Conservation (phyloP, 2,888 invertebrate genomes). For the Lithophane ornitopus region DNA sequence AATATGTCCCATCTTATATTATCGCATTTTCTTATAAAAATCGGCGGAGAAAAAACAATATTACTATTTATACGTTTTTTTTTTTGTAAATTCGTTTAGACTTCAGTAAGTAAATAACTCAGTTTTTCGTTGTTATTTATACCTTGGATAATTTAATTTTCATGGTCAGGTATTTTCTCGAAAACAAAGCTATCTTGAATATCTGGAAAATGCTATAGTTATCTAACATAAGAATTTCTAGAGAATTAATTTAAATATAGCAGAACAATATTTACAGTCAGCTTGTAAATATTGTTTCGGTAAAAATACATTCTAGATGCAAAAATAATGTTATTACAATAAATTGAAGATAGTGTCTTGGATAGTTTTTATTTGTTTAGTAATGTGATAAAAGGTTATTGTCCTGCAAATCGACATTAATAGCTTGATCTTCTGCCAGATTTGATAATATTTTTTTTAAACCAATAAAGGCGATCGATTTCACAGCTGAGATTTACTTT, state of each 20-base stretch:
- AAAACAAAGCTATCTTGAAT: conserved; percentile 1
- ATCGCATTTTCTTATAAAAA: conserved; percentile 55
- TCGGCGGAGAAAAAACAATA: conserved; percentile 22
- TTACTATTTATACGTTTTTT: too few species aligned
- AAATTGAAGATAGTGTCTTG: background rate
- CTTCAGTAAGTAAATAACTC: conserved; percentile 14
- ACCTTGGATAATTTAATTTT: background rate
- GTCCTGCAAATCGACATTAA: conserved; percentile 8
- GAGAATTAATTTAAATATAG: background rate
- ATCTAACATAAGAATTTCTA: background rate
- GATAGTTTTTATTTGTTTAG: conserved; percentile 12
- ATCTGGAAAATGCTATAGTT: background rate
- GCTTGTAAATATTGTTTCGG: background rate
- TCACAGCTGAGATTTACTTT: background rate
- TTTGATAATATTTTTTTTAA: conserved; percentile 3
- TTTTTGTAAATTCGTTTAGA: conserved; percentile 19
- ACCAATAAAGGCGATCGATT: background rate
- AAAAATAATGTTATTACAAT: background rate
- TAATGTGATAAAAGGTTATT: background rate
- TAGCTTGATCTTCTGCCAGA: background rate
- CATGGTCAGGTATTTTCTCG: background rate
- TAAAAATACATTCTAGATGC: background rate
- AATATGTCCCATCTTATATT: conserved; percentile 52
- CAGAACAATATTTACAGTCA: background rate
- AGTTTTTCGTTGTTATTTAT: conserved; percentile 17